A percentile compares a stretch with the other conserved stretches of the same genome.
These are phyloP conservation scores for Drosophila bunnanda DNA, from an alignment of 2,888 invertebrate species.

Conservation along the genomic window DNA sequence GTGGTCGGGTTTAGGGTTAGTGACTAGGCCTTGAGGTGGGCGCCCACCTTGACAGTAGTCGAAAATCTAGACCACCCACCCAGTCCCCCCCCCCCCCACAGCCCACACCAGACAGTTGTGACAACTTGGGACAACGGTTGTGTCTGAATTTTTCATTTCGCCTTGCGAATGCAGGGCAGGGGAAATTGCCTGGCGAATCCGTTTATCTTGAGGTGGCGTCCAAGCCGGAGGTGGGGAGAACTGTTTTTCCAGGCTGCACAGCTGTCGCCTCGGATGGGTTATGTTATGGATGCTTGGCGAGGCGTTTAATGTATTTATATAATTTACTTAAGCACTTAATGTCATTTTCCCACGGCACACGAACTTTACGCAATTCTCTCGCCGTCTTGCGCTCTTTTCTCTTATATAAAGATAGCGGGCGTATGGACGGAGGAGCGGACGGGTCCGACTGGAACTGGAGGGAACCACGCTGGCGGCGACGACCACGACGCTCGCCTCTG, in stretches of 20 bases:
- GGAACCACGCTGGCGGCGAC: slow-evolving; percentile 4
- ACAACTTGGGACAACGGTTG: slow-evolving; percentile 14
- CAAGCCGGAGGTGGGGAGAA: not conserved
- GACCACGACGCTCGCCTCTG: slow-evolving; percentile 32
- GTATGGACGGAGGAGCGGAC: slow-evolving; percentile 1
- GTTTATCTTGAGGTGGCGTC: slow-evolving; percentile 15
- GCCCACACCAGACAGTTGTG: slow-evolving; percentile 15
- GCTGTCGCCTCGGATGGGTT: slow-evolving; percentile 28
- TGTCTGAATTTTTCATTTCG: slow-evolving; percentile 24
- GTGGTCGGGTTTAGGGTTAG: slow-evolving; percentile 41
- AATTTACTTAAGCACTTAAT: slow-evolving; percentile 71
- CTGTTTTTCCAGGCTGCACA: slow-evolving; percentile 30
- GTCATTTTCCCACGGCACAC: slow-evolving; percentile 52
- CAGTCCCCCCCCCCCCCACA: not conserved
- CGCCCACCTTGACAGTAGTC: slow-evolving; percentile 56
- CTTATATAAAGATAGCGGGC: slow-evolving; percentile 56
- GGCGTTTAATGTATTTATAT: slow-evolving; percentile 69
- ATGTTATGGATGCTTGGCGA: slow-evolving; percentile 42
- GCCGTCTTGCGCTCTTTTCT: slow-evolving; percentile 27
- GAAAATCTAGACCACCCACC: slow-evolving; percentile 46
- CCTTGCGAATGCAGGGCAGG: slow-evolving; percentile 8
- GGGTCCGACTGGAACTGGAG: slow-evolving; percentile 5
- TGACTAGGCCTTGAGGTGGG: slow-evolving; percentile 44
- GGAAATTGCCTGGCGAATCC: slow-evolving; percentile 33
- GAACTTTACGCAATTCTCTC: slow-evolving; percentile 70